Base-by-base conservation (phyloP, 2,113 vertebrate species). In the Bufo bufo region DNA sequence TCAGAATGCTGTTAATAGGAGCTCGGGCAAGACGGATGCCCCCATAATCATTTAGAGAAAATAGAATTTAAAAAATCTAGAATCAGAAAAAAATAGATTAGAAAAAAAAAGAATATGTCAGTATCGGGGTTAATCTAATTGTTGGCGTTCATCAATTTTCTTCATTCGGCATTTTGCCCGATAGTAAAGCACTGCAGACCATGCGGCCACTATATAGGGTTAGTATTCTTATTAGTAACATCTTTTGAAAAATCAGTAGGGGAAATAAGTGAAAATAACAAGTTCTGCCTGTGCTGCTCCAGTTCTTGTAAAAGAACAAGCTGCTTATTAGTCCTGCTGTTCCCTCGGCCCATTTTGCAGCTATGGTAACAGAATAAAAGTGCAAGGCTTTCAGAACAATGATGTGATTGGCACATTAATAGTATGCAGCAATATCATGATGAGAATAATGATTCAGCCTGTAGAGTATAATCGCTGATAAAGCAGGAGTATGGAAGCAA, bases 341-440 rank as follows among this genome's bases (percentile, higher is more conserved):
- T 77, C 56, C 74, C 89, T 8, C 17, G 89, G 59, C 74, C 90
- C 49, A 78, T 87, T 16, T 86, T 91, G 77, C 59, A 82, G 69
- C 59, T 87, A 45, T 86, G 56, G 86, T 80, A 88, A 82, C 23
- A 59, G 89, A 82, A 88, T 56, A 90, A 91, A n/a, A 58, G 52
- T 85, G 47, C 78, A 50, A 78, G 52, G 43, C 50, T 52, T 77
- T 87, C 80, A 75, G 84, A 89, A 65, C 10, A 75, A 58, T 23
- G n/a, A 14, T 85, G 52, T 87, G 78, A 82, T 74, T 82, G 86
- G 58, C 85, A 77, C 72, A 65, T 63, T 78, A 78, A 54, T 86
- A 86, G 72, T 86, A 61, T 86, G 52, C 23, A 16, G 85, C 23
- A 19, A 74, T 19, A 85, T 61, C 56, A 50, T 33, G n/a, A 50